A percentile compares a stretch with the other conserved stretches of the same genome.
Evolutionary conservation across 2,113 vertebrate genomes (phyloP).

Genomic region (Chionodraco myersi): DNA sequence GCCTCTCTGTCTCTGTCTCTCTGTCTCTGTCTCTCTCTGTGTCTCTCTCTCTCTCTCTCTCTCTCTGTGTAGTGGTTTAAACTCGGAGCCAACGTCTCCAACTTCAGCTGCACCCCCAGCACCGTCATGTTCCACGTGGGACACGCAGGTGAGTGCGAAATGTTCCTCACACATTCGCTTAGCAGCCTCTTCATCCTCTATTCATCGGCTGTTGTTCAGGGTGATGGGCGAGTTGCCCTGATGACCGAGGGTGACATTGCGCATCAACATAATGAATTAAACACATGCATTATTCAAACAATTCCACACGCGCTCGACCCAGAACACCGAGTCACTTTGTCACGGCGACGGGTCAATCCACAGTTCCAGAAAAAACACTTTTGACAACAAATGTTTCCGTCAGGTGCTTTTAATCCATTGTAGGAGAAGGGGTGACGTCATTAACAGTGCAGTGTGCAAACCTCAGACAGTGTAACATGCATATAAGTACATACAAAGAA

Average conservation of each 20-base stretch:
- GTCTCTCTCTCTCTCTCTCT: too few relatives aligned
- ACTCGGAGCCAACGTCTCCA: constrained; percentile 97
- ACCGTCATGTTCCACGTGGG: constrained; percentile 95
- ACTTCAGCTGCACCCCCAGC: constrained; percentile 96
- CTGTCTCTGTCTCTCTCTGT: too few relatives aligned
- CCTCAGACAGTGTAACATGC: too few relatives aligned
- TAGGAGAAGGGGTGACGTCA: too few relatives aligned
- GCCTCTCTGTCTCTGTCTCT: too few relatives aligned
- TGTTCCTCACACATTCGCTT: constrained; percentile 17
- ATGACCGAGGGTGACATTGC: background rate
- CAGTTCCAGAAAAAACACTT: too few relatives aligned
- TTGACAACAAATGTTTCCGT: too few relatives aligned
- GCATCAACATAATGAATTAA: constrained; percentile 12
- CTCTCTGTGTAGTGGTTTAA: constrained; percentile 91
- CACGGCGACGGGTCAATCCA: too few relatives aligned
- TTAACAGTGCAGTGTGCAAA: too few relatives aligned
- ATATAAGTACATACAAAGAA: too few relatives aligned
- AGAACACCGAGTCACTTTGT: too few relatives aligned
- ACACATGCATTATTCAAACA: constrained; percentile 29
- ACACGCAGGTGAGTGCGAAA: constrained; percentile 90
- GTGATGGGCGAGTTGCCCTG: constrained; percentile 2
- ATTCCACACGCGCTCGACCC: background rate
- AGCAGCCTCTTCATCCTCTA: background rate
- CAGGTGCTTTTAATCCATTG: too few relatives aligned
- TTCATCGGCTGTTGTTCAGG: constrained; percentile 25